Evolutionary conservation across 2,113 vertebrate species (phyloP), one percentile per base, ranked within the genome.

Genomic region (Cyanoramphus novaezelandiae): DNA sequence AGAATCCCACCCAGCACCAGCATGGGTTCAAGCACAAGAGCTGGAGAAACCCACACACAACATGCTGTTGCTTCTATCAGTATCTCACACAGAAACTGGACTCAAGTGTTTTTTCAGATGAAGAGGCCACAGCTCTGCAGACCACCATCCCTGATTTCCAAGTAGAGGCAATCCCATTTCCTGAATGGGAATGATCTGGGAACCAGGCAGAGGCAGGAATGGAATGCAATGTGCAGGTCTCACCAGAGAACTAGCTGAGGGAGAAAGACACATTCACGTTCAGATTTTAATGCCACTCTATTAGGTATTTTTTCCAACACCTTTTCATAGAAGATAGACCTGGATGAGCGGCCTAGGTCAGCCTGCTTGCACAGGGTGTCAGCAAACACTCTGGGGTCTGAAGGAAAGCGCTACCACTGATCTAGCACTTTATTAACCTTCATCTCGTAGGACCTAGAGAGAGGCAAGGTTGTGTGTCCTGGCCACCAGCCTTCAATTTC

Each of bases 21-120:
- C 3, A 0, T 5, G 21, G 17, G 18, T 49, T 60, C 1, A 2
- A 76, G 19, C 25, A 29, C 0, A 0, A 82, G 53, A 77, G 23
- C 10, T 12, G 11, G n/a, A 80, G 76, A 67, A 62, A 52, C 24
- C 47, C 67, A 37, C 64, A 67, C 11, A 35, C 3, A 0, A 37
- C 5, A 3, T 13, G 21, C 44, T 62, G 65, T 67, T 77, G 82
- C 60, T 88, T 43, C 55, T 69, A 31, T 7, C 55, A 53, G 47
- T 4, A 37, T 14, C 55, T 67, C 39, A 28, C 4, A 0, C 0
- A n/a, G 57, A 83, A 88, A 49, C 13, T 3, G 31, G 31, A 86
- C 18, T 44, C 63, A 47, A 6, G 10, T 2, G 10, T 44, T 41
- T 14, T 57, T n/a, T 37, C 41, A 77, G 55, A 72, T 44, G 44